Percentiles rank a stretch among this genome's conserved stretches.
These are phyloP conservation scores for Sebastes flavidus DNA, from an alignment of 2,797 vertebrate genomes.

Conservation along the genomic window DNA sequence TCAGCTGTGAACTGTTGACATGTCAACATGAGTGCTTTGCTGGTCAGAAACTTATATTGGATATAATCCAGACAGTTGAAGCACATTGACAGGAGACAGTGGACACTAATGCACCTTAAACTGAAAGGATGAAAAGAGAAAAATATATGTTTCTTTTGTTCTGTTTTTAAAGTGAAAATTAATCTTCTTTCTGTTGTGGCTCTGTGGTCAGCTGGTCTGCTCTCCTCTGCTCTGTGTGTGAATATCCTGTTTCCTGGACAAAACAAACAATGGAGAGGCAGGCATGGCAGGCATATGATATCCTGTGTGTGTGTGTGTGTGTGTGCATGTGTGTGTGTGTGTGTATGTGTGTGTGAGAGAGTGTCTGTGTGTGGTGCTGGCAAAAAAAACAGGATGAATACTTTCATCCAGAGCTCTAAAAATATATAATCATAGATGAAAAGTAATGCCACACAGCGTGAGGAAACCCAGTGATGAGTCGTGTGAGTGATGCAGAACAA, in stretches of 20 bases:
- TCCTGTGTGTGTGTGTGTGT: constrained; percentile 65
- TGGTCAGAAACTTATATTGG: constrained; percentile 19
- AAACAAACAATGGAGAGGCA: constrained; percentile 78
- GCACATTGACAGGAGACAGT: background rate
- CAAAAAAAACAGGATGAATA: background rate
- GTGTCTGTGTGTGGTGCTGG: background rate
- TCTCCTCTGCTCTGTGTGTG: constrained; percentile 36
- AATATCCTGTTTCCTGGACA: constrained; percentile 84
- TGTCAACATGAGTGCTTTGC: constrained; percentile 49
- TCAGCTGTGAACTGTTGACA: constrained; percentile 57
- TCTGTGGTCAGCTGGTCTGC: constrained; percentile 35
- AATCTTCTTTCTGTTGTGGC: constrained; percentile 6
- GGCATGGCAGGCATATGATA: constrained; percentile 68
- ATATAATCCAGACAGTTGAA: background rate
- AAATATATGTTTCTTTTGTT: background rate
- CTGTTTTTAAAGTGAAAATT: background rate
- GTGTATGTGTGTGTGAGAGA: too few species aligned
- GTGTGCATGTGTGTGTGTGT: background rate
- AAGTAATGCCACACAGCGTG: background rate
- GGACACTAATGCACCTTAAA: background rate
- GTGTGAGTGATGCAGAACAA: constrained; percentile 46
- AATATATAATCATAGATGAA: background rate
- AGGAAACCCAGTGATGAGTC: constrained; percentile 15
- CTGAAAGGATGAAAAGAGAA: background rate
- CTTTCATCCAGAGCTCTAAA: background rate